Base-by-base conservation (phyloP, 2,888 invertebrate species). In the Diaphora mendica region DNA sequence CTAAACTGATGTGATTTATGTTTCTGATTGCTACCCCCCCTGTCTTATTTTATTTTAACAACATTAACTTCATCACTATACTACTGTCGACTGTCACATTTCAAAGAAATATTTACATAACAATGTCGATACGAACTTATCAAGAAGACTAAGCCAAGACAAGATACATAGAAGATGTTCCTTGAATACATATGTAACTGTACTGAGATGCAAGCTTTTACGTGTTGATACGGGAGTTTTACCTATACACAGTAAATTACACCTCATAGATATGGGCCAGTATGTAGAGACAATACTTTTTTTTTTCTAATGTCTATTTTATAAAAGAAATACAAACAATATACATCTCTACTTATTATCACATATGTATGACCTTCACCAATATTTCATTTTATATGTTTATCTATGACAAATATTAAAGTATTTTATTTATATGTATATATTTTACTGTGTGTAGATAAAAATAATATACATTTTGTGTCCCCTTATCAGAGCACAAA, bases 31-130 rank as follows among this genome's bases (percentile, higher is more conserved):
- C 86, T 81, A 87, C 80, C 82, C 84, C 86, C 82, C 83, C 85
- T 82, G 78, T 89, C 88, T 89, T 82, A 80, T 87, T 89, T 88
- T 81, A 67, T 86, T 83, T 87, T 87, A 87, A 88, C 82, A 81
- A 87, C 92, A 92, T 92, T 91, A 92, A 93, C 89, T 90, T 90
- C 91, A 94, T 90, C 89, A 92, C 90, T 92, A 86, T 91, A 89
- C 89, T 88, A 91, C 91, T 89, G 82, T 90, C 88, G 85, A 92
- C 91, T 91, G 87, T 92, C 90, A 90, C 87, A 84, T 90, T 90
- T 86, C 89, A 86, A 91, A 62, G 84, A 82, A 89, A 81, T 88
- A 87, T 89, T 87, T 88, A 88, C 88, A 86, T 88, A 86, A 89
- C 87, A 87, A 85, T 88, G 84, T 89, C 81, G 76, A 89, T 85